These are phyloP conservation scores for Corythornis cristatus DNA, from an alignment of 2,113 vertebrate genomes.

Conservation along the genomic window DNA sequence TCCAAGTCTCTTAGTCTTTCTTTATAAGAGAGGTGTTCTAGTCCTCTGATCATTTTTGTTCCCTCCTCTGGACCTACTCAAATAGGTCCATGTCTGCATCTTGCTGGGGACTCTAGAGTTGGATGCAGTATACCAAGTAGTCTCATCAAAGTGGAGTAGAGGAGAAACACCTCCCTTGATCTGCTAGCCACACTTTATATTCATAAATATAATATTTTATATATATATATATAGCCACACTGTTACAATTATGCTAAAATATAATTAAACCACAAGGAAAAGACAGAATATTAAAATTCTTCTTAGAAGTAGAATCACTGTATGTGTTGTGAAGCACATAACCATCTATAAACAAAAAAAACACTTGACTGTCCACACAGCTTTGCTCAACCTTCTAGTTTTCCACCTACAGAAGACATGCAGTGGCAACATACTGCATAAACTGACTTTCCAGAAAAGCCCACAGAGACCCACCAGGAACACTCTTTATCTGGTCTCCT, in stretches of 20 bases:
- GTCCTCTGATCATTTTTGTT: neutral
- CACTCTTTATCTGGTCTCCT: neutral
- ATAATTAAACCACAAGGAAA: neutral
- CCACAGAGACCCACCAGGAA: neutral
- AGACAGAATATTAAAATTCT: neutral
- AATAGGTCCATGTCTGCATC: neutral
- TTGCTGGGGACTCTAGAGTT: neutral
- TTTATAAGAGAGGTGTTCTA: neutral
- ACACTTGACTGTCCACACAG: neutral
- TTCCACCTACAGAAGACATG: neutral
- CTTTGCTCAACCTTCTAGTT: neutral
- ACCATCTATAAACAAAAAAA: neutral
- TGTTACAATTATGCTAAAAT: neutral
- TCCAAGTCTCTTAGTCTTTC: neutral
- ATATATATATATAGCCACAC: too few species aligned
- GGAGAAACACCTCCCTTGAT: neutral
- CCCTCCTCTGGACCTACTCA: neutral
- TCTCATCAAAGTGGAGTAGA: neutral
- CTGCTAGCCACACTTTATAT: neutral
- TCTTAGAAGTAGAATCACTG: neutral
- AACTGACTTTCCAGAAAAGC: neutral
- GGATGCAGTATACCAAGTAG: too few species aligned
- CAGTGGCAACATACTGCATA: neutral
- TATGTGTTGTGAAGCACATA: neutral
- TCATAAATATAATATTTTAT: too few species aligned